Percentiles rank a stretch among this genome's conserved stretches.
Conservation (phyloP, 1,140 invertebrate genomes). For the Drosophila truncata region DNA sequence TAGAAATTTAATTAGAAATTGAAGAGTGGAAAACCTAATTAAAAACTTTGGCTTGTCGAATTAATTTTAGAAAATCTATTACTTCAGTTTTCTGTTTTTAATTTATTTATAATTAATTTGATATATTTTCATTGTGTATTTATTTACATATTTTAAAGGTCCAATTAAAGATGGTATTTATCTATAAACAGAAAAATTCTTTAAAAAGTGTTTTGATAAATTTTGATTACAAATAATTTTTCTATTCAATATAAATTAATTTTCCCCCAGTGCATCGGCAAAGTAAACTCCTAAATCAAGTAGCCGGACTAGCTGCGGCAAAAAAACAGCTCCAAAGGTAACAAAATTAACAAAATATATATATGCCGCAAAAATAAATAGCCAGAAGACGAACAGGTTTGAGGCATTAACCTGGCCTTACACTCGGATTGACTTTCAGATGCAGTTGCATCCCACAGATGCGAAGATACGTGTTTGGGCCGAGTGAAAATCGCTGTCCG, state of each 20-base stretch:
- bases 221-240: neutral
- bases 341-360: slow-evolving; percentile 48
- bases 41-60: too few species aligned
- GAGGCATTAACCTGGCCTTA: slow-evolving; percentile 47
- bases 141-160: too few species aligned
- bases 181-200: too few species aligned
- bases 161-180: too few species aligned
- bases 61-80: too few species aligned
- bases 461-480: slow-evolving; percentile 26
- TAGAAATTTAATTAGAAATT: too few species aligned
- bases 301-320: slow-evolving; percentile 36
- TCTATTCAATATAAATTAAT: neutral
- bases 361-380: slow-evolving; percentile 53
- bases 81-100: too few species aligned
- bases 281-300: slow-evolving; percentile 57
- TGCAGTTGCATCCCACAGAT: slow-evolving; percentile 46
- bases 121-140: too few species aligned
- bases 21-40: too few species aligned
- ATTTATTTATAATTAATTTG: too few species aligned
- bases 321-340: slow-evolving; percentile 44
- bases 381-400: slow-evolving; percentile 58
- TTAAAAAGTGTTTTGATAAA: neutral
- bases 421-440: slow-evolving; percentile 41
- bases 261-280: slow-evolving; percentile 15
- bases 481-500: slow-evolving; percentile 41